A percentile compares a stretch with the other conserved stretches of the same genome.
Conservation (phyloP, 2,113 vertebrate species). For the Tupaia chinensis region DNA sequence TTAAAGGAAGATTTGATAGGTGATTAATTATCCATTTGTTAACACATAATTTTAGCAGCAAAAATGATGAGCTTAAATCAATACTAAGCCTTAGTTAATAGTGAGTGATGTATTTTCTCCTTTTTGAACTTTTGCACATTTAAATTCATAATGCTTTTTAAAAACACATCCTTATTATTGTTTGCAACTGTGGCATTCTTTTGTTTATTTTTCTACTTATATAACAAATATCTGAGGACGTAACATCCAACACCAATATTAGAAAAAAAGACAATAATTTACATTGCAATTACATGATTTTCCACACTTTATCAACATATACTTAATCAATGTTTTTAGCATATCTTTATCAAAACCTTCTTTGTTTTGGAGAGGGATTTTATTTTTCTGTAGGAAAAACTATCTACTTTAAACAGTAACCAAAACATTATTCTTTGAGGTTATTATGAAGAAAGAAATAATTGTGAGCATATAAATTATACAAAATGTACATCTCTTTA, state of each 20-base stretch:
- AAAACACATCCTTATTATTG: background rate
- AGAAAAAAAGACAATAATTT: background rate
- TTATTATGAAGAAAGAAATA: background rate
- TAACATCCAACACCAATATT: background rate
- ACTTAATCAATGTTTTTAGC: background rate
- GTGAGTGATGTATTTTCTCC: background rate
- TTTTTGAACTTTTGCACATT: background rate
- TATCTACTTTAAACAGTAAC: conserved; percentile 77
- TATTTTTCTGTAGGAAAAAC: conserved; percentile 73
- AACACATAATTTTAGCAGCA: background rate
- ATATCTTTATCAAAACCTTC: background rate
- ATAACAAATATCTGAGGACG: background rate
- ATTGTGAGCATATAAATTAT: background rate
- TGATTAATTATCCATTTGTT: background rate
- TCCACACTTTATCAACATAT: background rate
- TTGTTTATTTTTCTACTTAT: background rate
- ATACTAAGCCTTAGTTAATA: background rate
- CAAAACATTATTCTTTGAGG: conserved; percentile 73
- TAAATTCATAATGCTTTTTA: background rate
- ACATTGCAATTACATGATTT: background rate
- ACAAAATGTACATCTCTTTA: background rate
- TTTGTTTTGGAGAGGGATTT: conserved; percentile 86
- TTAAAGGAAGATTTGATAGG: background rate
- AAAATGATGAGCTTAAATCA: background rate
- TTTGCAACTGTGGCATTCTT: background rate